Conservation (phyloP, 2,888 invertebrate species). For the Aphodius sticticus region DNA sequence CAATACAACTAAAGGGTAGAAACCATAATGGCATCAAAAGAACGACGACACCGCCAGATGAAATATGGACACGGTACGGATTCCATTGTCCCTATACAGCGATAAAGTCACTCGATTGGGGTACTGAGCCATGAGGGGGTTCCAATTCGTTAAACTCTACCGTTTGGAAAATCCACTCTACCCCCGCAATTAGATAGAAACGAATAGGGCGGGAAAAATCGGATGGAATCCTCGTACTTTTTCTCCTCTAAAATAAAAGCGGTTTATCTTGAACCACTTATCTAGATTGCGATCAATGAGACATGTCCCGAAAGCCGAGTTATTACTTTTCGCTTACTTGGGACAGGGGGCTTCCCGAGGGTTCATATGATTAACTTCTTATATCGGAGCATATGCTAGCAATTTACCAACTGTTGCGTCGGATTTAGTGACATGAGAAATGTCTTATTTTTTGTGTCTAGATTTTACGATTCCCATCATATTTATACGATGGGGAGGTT, state of each 20-base stretch:
- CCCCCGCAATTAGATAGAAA: background rate
- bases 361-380: background rate
- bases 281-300: background rate
- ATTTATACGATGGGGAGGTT: no score
- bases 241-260: background rate
- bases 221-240: background rate
- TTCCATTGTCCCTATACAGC: background rate
- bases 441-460: no score
- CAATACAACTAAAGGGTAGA: background rate
- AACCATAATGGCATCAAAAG: background rate
- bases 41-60: background rate
- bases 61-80: background rate
- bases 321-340: slow-evolving; percentile 4
- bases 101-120: background rate
- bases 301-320: background rate
- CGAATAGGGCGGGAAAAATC: slow-evolving; percentile 4
- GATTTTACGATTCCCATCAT: no score
- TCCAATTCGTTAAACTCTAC: background rate
- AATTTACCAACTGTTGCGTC: background rate
- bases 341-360: background rate
- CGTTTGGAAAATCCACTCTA: slow-evolving; percentile 4
- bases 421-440: no score
- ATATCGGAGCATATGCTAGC: background rate
- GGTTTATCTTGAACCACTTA: slow-evolving; percentile 4
- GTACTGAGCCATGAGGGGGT: background rate